Evolutionary conservation across 2,888 invertebrate species (phyloP).

Genomic region (Chirona hameri): DNA sequence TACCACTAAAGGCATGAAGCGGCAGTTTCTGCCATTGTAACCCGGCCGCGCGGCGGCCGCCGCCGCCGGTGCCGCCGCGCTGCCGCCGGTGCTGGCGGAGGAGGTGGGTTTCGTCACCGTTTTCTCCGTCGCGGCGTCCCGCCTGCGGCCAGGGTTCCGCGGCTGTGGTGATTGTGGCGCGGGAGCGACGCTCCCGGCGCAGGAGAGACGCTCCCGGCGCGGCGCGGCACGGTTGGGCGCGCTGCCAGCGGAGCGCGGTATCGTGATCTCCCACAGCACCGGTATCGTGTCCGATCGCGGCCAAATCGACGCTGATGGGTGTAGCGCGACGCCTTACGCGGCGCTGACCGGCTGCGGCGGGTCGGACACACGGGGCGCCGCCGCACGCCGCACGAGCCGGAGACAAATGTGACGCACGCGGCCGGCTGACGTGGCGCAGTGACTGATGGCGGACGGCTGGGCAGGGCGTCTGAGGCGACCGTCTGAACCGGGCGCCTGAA

Average conservation of each 20-base stretch:
- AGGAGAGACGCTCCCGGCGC: not conserved
- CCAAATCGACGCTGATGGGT: not conserved
- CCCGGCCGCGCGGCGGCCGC: not conserved
- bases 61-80: not conserved
- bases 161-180: not conserved
- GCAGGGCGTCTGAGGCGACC: not conserved
- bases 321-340: not conserved
- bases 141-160: not conserved
- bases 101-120: not conserved
- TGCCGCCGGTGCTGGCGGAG: not conserved
- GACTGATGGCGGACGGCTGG: not conserved
- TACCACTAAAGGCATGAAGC: constrained; percentile 12
- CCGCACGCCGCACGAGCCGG: not conserved
- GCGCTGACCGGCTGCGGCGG: not conserved
- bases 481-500: too few relatives aligned
- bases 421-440: not conserved
- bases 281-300: not conserved
- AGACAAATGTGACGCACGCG: not conserved
- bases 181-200: not conserved
- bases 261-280: too few relatives aligned
- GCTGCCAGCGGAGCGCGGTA: too few relatives aligned
- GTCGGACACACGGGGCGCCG: not conserved
- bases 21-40: constrained; percentile 1
- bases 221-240: too few relatives aligned
- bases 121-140: not conserved